These are phyloP conservation scores for Phaethornis superciliosus DNA, from an alignment of 2,113 vertebrate genomes.

Conservation along the genomic window DNA sequence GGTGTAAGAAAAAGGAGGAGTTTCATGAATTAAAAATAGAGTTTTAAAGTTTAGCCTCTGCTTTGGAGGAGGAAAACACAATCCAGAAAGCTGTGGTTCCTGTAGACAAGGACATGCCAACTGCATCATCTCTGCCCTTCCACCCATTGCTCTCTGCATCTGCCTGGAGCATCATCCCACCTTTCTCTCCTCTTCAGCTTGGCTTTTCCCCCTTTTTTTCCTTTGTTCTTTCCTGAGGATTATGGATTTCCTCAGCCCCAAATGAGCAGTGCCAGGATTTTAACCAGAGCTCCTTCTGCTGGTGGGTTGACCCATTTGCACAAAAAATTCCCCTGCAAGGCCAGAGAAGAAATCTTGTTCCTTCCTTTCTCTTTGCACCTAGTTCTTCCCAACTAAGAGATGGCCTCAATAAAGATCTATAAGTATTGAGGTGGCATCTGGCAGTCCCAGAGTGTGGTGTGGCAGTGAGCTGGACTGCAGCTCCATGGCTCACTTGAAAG, in stretches of 20 bases:
- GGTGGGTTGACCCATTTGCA: neutral
- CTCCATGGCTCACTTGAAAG: neutral
- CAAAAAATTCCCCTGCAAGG: neutral
- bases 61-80: neutral
- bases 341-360: neutral
- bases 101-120: neutral
- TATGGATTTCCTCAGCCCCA: neutral
- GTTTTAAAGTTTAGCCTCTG: accelerated
- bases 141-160: neutral
- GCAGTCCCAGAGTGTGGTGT: neutral
- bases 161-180: neutral
- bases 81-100: neutral
- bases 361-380: neutral
- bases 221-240: neutral
- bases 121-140: neutral
- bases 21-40: too few relatives aligned
- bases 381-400: neutral
- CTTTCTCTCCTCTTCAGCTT: neutral
- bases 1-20: too few relatives aligned
- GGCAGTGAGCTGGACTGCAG: accelerated
- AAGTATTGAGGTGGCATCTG: neutral
- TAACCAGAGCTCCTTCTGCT: slow-evolving; percentile 59
- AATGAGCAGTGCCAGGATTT: neutral
- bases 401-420: neutral
- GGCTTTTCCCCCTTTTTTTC: neutral